Percentiles rank a stretch among this genome's conserved stretches.
Evolutionary conservation across 1,140 invertebrate species (phyloP).

Genomic region (Berghia stephanieae): DNA sequence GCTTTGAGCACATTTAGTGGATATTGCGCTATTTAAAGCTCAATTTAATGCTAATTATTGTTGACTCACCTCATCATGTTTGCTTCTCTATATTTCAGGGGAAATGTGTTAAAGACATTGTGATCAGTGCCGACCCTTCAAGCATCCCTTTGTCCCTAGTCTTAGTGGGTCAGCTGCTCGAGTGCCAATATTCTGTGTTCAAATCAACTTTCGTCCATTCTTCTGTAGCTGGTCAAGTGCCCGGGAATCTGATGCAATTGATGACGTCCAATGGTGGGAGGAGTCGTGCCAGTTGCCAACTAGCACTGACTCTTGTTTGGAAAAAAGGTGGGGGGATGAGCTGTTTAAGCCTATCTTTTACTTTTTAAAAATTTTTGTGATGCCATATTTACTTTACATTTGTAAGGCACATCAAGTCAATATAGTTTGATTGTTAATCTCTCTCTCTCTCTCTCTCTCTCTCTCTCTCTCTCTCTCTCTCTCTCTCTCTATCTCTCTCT

Average conservation of each 20-base stretch:
- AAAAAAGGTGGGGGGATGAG: conserved; percentile 73
- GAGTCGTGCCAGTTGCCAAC: conserved; percentile 54
- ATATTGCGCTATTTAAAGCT: too few species aligned
- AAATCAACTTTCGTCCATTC: conserved; percentile 75
- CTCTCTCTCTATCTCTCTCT: too few species aligned
- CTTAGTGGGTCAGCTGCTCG: conserved; percentile 71
- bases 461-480: too few species aligned
- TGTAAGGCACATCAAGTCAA: too few species aligned
- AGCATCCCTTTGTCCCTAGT: conserved; percentile 76
- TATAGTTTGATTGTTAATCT: too few species aligned
- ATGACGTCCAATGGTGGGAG: conserved; percentile 47
- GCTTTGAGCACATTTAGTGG: too few species aligned
- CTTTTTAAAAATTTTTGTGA: background rate
- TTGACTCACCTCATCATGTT: too few species aligned
- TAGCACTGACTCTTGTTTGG: conserved; percentile 79
- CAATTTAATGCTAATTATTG: too few species aligned
- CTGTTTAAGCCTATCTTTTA: background rate
- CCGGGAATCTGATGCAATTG: conserved; percentile 55
- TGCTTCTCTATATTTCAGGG: too few species aligned
- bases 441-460: too few species aligned
- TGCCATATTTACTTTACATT: too few species aligned
- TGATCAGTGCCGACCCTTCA: conserved; percentile 76
- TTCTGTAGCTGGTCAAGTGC: conserved; percentile 67
- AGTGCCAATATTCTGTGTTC: conserved; percentile 66
- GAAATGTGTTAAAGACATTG: too few species aligned